phyloP scores from a whole-genome alignment of 2,113 vertebrate species.

The Lampris megalopsis region DNA sequence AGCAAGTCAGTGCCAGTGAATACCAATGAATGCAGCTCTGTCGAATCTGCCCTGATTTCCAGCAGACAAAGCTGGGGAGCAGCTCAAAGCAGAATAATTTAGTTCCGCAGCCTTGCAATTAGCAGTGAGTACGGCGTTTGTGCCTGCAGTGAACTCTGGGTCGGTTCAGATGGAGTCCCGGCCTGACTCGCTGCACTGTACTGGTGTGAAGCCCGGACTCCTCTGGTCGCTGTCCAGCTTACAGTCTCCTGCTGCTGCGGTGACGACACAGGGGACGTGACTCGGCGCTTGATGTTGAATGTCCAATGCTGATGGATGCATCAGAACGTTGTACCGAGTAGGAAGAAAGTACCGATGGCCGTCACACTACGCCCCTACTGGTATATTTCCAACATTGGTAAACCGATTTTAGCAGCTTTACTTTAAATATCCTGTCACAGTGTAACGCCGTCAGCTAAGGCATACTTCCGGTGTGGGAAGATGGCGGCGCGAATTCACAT shows the following conservation, averaged over 20 bases:
- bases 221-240: not conserved
- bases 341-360: too few relatives aligned
- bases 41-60: not conserved
- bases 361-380: too few relatives aligned
- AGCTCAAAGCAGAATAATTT: slow-evolving; percentile 17
- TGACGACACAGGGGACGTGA: not conserved
- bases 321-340: too few relatives aligned
- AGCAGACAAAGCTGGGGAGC: slow-evolving; percentile 8
- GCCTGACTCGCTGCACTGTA: slow-evolving; percentile 21
- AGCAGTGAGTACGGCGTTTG: slow-evolving; percentile 6
- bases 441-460: too few relatives aligned
- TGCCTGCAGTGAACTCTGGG: slow-evolving; percentile 7
- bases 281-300: not conserved
- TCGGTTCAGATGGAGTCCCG: slow-evolving; percentile 11
- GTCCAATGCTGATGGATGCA: not conserved
- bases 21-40: slow-evolving; percentile 18
- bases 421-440: too few relatives aligned
- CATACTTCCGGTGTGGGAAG: too few relatives aligned
- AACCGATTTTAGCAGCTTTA: slow-evolving; percentile 9
- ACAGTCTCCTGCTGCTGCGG: not conserved
- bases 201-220: not conserved
- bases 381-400: too few relatives aligned
- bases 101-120: slow-evolving; percentile 27
- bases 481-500: too few relatives aligned
- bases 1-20: slow-evolving; percentile 25